These are phyloP conservation scores for Vollenhovia emeryi DNA, from an alignment of 1,140 invertebrate genomes.

Conservation along the genomic window DNA sequence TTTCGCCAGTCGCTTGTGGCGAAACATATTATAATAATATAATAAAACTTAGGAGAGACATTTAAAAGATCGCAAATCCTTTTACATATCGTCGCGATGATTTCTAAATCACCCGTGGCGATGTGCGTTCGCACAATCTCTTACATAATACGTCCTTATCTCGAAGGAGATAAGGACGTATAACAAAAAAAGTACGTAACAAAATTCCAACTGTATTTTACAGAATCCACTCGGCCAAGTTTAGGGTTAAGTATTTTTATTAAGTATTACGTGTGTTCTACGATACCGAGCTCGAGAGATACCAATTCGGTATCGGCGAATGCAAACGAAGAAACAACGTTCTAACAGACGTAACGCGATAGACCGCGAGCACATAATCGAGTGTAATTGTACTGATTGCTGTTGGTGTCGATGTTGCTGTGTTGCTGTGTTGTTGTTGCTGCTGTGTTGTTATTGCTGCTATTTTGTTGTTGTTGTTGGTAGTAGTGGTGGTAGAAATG, in stretches of 20 bases:
- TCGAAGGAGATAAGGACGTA: too few species aligned
- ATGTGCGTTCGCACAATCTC: neutral
- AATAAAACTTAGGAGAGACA: neutral
- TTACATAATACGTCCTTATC: too few species aligned
- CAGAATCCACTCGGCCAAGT: neutral
- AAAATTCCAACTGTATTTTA: neutral
- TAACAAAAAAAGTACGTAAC: neutral
- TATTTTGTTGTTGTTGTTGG: conserved; percentile 34
- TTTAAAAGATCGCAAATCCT: neutral
- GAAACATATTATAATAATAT: neutral
- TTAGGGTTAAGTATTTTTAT: conserved; percentile 34
- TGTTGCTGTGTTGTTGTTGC: conserved; percentile 40
- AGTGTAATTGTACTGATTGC: conserved; percentile 55
- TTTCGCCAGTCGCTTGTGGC: neutral
- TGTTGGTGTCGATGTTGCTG: conserved; percentile 37
- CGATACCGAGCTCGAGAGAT: neutral
- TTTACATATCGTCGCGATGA: neutral
- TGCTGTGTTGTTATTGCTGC: conserved; percentile 5
- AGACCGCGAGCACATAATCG: conserved; percentile 17
- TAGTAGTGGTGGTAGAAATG: conserved; percentile 46
- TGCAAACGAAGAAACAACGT: conserved; percentile 14
- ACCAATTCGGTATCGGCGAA: neutral
- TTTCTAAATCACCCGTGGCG: neutral
- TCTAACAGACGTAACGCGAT: conserved; percentile 3
- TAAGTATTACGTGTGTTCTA: neutral